Conservation (phyloP, 2,888 invertebrate genomes). For the Tetragonisca angustula region DNA sequence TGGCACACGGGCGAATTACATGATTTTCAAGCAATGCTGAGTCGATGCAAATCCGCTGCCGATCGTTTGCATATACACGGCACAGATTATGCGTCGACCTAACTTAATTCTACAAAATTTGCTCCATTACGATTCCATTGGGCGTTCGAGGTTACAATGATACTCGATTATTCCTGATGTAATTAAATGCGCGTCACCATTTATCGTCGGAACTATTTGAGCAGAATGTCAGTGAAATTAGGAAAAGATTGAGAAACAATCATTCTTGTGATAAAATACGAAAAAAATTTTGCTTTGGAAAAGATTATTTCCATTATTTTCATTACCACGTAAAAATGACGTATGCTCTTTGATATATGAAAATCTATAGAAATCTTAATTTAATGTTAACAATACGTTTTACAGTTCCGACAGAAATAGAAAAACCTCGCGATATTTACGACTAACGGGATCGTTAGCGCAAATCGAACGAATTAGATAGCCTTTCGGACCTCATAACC, state of each 20-base stretch:
- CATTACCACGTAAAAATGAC: background rate
- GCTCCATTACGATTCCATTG: slow-evolving; percentile 43
- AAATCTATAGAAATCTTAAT: background rate
- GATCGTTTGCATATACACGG: slow-evolving; percentile 29
- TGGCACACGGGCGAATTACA: slow-evolving; percentile 32
- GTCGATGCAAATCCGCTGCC: slow-evolving; percentile 40
- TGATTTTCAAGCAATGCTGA: slow-evolving; percentile 35
- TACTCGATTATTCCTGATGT: slow-evolving; percentile 18
- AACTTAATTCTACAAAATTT: slow-evolving; percentile 46
- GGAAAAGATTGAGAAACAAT: background rate
- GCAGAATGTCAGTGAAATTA: background rate
- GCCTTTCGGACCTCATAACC: slow-evolving; percentile 76
- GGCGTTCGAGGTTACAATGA: slow-evolving; percentile 15
- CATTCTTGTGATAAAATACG: background rate
- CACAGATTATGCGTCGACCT: slow-evolving; percentile 37
- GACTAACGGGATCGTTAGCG: slow-evolving; percentile 47
- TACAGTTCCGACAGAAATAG: slow-evolving; percentile 1
- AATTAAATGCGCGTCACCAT: slow-evolving; percentile 27
- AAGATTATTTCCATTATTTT: background rate
- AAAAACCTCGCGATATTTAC: slow-evolving; percentile 17
- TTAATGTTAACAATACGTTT: background rate
- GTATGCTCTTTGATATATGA: background rate
- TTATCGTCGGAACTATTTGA: slow-evolving; percentile 26
- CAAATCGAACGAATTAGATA: slow-evolving; percentile 66
- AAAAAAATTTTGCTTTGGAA: background rate